A percentile compares a stretch with the other conserved stretches of the same genome.
Evolutionary conservation across 2,113 vertebrate species (phyloP).

Genomic region (Limanda limanda): DNA sequence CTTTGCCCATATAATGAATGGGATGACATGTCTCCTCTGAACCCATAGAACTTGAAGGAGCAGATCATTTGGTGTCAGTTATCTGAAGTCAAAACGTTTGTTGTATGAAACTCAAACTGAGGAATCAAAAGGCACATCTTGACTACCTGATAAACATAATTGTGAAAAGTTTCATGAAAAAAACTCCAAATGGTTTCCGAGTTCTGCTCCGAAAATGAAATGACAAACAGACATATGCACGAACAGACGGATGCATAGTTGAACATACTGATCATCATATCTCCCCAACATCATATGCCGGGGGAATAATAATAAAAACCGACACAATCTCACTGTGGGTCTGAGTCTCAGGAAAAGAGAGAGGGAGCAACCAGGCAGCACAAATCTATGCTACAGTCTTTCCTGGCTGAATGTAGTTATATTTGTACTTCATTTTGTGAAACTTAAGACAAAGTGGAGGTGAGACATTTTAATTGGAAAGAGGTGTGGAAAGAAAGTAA

Average conservation of each 20-base stretch:
- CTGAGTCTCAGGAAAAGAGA: too few species aligned
- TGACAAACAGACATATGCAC: not conserved
- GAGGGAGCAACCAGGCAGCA: not conserved
- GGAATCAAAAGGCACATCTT: not conserved
- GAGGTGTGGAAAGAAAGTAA: not conserved
- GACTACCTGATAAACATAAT: not conserved
- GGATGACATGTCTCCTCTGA: too few species aligned
- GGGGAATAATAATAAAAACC: not conserved
- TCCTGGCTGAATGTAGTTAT: conserved; percentile 3
- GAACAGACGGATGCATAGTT: not conserved
- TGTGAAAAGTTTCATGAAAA: not conserved
- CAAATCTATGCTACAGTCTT: not conserved
- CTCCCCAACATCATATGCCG: not conserved
- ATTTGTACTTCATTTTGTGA: not conserved
- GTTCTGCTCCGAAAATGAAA: not conserved
- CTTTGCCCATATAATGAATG: too few species aligned
- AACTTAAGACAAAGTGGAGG: conserved; percentile 11
- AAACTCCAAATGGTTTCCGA: not conserved
- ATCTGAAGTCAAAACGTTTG: not conserved
- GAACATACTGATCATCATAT: not conserved
- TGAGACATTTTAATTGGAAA: conserved; percentile 18
- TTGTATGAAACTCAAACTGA: not conserved
- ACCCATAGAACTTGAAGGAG: too few species aligned
- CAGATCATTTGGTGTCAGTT: too few species aligned
- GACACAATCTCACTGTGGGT: not conserved